Percentiles rank a stretch among this genome's conserved stretches.
Evolutionary conservation across 1,140 invertebrate genomes (phyloP).

Genomic region (Oryzaephilus surinamensis): DNA sequence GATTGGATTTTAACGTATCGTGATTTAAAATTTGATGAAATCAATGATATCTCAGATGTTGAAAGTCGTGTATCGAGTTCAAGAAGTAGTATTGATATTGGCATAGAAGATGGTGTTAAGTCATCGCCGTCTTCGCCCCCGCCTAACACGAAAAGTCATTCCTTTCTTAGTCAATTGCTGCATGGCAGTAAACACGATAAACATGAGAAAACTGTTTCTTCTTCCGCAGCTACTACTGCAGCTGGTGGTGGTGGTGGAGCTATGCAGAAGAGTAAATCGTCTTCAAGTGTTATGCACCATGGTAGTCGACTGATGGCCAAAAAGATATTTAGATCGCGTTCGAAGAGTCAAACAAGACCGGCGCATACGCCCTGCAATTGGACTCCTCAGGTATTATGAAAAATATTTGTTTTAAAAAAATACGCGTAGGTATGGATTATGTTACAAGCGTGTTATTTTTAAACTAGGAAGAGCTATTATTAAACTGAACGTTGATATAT

Average conservation of each 20-base stretch:
- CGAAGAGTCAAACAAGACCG: conserved; percentile 63
- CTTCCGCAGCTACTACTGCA: background rate
- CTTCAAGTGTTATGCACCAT: conserved; percentile 71
- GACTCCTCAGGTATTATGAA: conserved; percentile 79
- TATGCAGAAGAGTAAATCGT: conserved; percentile 82
- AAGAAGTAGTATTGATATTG: conserved; percentile 44
- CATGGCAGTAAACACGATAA: conserved; percentile 46
- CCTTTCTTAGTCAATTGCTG: conserved; percentile 54
- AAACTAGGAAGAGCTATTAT: too few relatives aligned
- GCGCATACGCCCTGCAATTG: conserved; percentile 45
- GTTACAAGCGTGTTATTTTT: too few relatives aligned
- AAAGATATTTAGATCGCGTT: conserved; percentile 70
- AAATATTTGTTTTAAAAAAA: too few relatives aligned
- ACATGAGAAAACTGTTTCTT: conserved; percentile 24
- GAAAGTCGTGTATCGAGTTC: conserved; percentile 42
- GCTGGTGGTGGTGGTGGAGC: conserved; percentile 2
- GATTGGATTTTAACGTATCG: conserved; percentile 51
- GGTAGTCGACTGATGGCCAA: conserved; percentile 61
- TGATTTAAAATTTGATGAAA: conserved; percentile 29
- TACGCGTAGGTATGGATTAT: too few relatives aligned
- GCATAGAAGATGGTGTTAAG: conserved; percentile 32
- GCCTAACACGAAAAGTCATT: conserved; percentile 42
- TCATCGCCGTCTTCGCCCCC: conserved; percentile 39
- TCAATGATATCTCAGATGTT: conserved; percentile 18
- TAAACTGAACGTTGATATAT: too few relatives aligned